phyloP scores from a whole-genome alignment of 2,888 invertebrate species.

The Calameuta filiformis region DNA sequence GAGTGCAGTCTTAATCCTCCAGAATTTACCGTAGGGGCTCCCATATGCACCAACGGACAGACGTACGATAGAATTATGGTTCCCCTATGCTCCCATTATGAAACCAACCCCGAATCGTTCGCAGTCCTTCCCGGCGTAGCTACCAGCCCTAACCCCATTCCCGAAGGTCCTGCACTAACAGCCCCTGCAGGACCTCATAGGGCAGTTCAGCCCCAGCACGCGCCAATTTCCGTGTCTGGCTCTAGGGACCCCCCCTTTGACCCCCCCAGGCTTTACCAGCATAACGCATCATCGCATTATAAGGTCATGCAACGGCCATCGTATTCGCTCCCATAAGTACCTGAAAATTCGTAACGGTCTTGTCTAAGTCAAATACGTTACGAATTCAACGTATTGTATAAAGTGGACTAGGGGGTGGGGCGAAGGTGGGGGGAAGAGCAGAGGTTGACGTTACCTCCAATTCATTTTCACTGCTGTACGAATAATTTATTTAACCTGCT shows the following conservation, averaged over 20 bases:
- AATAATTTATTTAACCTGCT: not conserved
- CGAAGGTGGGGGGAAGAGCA: too few relatives aligned
- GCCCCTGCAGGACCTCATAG: conserved; percentile 27
- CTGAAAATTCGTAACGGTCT: conserved; percentile 14
- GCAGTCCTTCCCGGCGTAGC: conserved; percentile 22
- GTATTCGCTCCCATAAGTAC: conserved; percentile 9
- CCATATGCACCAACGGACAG: conserved; percentile 41
- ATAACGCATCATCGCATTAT: conserved; percentile 23
- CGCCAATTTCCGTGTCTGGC: not conserved
- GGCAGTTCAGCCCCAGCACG: not conserved
- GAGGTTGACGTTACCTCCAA: too few relatives aligned
- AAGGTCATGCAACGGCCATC: conserved; percentile 13
- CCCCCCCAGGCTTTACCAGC: conserved; percentile 20
- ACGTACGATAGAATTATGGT: conserved; percentile 56
- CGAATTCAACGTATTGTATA: not conserved
- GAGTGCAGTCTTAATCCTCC: conserved; percentile 43
- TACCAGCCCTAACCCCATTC: conserved; percentile 16
- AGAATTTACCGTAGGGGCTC: conserved; percentile 49
- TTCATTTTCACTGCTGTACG: not conserved
- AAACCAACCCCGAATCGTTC: conserved; percentile 39
- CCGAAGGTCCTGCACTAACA: conserved; percentile 33
- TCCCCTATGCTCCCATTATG: conserved; percentile 55
- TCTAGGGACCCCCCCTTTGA: not conserved
- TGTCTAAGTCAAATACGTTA: conserved; percentile 8
- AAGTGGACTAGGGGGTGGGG: not conserved